These are phyloP conservation scores for Microdon myrmicae DNA, from an alignment of 2,888 invertebrate genomes.

Conservation along the genomic window DNA sequence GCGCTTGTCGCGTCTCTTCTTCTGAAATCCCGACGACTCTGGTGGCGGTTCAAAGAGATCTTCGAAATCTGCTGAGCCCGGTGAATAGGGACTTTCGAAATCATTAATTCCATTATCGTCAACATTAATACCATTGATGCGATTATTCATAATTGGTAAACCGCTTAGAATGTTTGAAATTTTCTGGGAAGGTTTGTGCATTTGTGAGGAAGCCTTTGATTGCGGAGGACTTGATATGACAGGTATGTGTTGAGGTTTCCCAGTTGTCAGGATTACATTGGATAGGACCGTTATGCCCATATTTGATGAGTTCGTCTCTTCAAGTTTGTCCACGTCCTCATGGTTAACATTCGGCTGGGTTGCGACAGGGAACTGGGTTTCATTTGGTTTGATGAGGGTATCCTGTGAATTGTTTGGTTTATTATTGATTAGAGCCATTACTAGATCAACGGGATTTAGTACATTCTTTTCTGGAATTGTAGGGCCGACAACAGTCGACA, in stretches of 20 bases:
- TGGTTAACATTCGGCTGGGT: constrained; percentile 51
- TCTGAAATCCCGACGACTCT: constrained; percentile 55
- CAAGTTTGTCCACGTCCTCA: constrained; percentile 54
- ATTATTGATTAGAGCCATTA: constrained; percentile 70
- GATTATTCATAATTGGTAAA: constrained; percentile 59
- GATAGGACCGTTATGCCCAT: constrained; percentile 62
- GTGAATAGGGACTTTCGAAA: constrained; percentile 87
- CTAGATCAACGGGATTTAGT: constrained; percentile 72
- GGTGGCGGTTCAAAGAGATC: constrained; percentile 85
- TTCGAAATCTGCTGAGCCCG: constrained; percentile 88
- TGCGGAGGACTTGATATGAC: constrained; percentile 63
- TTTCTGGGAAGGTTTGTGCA: constrained; percentile 55
- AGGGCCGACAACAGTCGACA: constrained; percentile 18
- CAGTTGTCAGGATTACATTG: constrained; percentile 60
- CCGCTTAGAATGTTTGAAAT: constrained; percentile 32
- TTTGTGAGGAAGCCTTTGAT: constrained; percentile 53
- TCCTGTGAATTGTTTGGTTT: constrained; percentile 59
- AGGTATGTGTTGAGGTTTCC: constrained; percentile 62
- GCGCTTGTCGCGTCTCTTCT: constrained; percentile 54
- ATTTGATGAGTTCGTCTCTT: constrained; percentile 53
- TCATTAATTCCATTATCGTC: constrained; percentile 73
- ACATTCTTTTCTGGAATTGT: constrained; percentile 44
- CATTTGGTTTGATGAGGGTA: constrained; percentile 57
- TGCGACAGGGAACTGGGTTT: constrained; percentile 58
- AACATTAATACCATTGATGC: constrained; percentile 57